Evolutionary conservation across 2,113 vertebrate species (phyloP).

Genomic region (Marmota monax): DNA sequence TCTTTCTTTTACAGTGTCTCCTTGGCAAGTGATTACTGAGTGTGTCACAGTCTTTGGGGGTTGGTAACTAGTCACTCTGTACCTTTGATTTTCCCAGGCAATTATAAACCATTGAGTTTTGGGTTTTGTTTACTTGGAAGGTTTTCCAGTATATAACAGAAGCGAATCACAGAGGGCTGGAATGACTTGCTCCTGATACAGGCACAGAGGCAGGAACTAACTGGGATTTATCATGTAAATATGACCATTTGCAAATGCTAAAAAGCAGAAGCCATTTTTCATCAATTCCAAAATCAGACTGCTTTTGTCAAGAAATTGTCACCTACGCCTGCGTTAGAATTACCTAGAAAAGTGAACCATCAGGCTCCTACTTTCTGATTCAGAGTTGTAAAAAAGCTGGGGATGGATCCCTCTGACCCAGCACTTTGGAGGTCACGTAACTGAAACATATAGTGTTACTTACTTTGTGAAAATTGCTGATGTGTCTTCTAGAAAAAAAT

Average conservation of each 20-base stretch:
- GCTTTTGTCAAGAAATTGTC: conserved; percentile 37
- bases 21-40: not conserved
- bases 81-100: not conserved
- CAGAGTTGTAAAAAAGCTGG: not conserved
- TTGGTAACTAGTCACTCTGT: not conserved
- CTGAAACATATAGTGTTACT: not conserved
- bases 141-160: not conserved
- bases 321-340: not conserved
- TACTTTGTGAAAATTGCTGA: conserved; percentile 1
- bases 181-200: not conserved
- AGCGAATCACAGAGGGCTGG: not conserved
- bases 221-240: not conserved
- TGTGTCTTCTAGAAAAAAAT: not conserved
- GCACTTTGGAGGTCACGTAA: not conserved
- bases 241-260: not conserved
- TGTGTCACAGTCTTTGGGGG: not conserved
- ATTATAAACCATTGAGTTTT: not conserved
- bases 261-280: not conserved
- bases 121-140: not conserved
- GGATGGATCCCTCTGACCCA: not conserved
- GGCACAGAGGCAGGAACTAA: not conserved
- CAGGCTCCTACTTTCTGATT: not conserved
- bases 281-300: conserved; percentile 15
- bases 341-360: not conserved
- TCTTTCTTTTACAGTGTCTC: not conserved